A percentile compares a stretch with the other conserved stretches of the same genome.
phyloP scores from a whole-genome alignment of 2,888 invertebrate species.

The Chorisops tibialis region DNA sequence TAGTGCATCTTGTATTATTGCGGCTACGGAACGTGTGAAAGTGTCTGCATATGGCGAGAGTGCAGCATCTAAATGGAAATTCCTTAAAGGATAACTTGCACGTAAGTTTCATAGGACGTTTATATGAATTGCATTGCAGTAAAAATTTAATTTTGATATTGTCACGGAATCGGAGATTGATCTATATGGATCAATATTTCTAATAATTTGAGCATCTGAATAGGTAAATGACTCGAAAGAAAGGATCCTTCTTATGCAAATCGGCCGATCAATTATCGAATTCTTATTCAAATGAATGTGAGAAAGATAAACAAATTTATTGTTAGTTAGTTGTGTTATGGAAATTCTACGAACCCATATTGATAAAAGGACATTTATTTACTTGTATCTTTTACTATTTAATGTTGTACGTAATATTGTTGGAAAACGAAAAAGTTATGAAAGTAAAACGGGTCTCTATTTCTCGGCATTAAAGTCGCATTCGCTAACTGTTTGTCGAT shows the following conservation, averaged over 20 bases:
- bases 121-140: constrained; percentile 16
- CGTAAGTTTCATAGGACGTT: constrained; percentile 14
- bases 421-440: no score
- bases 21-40: constrained; percentile 25
- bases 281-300: constrained; percentile 25
- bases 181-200: constrained; percentile 23
- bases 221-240: constrained; percentile 6
- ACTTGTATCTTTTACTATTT: no score
- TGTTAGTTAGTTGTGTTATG: constrained; percentile 10
- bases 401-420: no score
- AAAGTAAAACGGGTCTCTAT: no score
- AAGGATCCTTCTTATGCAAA: constrained; percentile 15
- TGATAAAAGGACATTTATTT: no score
- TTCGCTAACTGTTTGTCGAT: no score
- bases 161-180: background rate
- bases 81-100: constrained; percentile 1
- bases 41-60: background rate
- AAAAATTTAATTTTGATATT: constrained; percentile 10
- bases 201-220: constrained; percentile 1
- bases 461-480: no score
- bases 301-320: constrained; percentile 26
- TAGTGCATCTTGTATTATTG: constrained; percentile 7
- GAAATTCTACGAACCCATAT: background rate
- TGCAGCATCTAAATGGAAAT: background rate
- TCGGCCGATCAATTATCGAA: background rate